These are phyloP conservation scores for Protodeltote pygarga DNA, from an alignment of 2,888 invertebrate species.

Conservation along the genomic window DNA sequence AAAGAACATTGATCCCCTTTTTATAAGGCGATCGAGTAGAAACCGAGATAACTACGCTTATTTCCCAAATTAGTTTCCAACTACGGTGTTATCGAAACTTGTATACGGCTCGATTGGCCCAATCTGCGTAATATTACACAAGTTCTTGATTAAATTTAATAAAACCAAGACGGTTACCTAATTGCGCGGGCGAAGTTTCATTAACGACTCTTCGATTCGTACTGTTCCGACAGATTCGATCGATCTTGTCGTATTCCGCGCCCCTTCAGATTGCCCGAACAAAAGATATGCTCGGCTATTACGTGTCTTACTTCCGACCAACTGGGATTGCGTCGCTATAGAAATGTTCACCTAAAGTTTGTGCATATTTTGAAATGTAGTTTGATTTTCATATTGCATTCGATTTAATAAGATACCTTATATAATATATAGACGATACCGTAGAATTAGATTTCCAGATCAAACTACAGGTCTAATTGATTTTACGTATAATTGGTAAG, in stretches of 20 bases:
- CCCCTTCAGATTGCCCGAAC: constrained; percentile 39
- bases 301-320: constrained; percentile 39
- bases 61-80: constrained; percentile 85
- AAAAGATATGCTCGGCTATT: constrained; percentile 42
- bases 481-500: no score
- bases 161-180: constrained; percentile 85
- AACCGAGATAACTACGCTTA: constrained; percentile 79
- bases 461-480: no score
- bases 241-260: constrained; percentile 61
- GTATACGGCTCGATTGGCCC: constrained; percentile 83
- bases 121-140: constrained; percentile 86
- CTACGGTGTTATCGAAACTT: constrained; percentile 85
- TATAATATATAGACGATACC: no score
- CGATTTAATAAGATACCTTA: no score
- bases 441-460: background rate
- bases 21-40: constrained; percentile 77
- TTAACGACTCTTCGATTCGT: constrained; percentile 84
- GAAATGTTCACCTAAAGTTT: constrained; percentile 38
- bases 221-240: constrained; percentile 70
- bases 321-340: constrained; percentile 32
- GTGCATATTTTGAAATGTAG: constrained; percentile 16
- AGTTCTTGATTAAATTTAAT: constrained; percentile 87
- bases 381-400: constrained; percentile 17
- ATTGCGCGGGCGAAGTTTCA: constrained; percentile 82
- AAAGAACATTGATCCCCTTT: constrained; percentile 76